Base-by-base conservation (phyloP, 2,888 invertebrate genomes). In the Cataglyphis albicans region DNA sequence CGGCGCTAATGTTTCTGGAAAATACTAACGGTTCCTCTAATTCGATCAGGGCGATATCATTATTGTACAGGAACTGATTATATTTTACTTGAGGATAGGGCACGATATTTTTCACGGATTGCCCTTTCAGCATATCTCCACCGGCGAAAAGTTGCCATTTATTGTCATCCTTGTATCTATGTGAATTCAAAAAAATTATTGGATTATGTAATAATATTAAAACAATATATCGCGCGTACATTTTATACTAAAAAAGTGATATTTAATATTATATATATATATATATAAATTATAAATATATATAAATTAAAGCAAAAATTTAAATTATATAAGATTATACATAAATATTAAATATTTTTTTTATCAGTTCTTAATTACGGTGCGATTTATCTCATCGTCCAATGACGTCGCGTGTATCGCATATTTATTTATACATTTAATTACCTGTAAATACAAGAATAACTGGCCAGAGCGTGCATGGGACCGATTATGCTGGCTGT, bases 41-140 rank as follows among this genome's bases (percentile, higher is more conserved):
- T 91, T 96, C 95, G 29, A 96, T 93, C 57, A 96, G 93, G 32
- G 96, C 96, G 44, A 96, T 94, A 89, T 97, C 96, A 86, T 96
- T 96, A 84, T 95, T 95, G 89, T 95, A 96, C 83, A 96, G 94
- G 86, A 96, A 95, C 90, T 96, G 95, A 84, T 95, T 95, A 91
- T 95, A 96, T 93, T 96, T 96, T 0, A 96, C 96, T 94, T 96
- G 95, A 55, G 96, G 96, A 92, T 96, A 96, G 10, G 95, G 94
- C 55, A 96, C 94, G 70, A 96, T 95, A 84, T 94, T 94, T 86
- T 94, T 94, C 63, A 96, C 94, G 15, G 84, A 83, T 70, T 92
- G 89, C 5, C 92, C 91, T 64, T 92, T 92, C 59, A 93, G 72
- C 64, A 93, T 87, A 84, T 93, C 93, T 59, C 91, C 92, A 67